phyloP scores from a whole-genome alignment of 2,113 vertebrate species.

The Ariopsis seemanni region DNA sequence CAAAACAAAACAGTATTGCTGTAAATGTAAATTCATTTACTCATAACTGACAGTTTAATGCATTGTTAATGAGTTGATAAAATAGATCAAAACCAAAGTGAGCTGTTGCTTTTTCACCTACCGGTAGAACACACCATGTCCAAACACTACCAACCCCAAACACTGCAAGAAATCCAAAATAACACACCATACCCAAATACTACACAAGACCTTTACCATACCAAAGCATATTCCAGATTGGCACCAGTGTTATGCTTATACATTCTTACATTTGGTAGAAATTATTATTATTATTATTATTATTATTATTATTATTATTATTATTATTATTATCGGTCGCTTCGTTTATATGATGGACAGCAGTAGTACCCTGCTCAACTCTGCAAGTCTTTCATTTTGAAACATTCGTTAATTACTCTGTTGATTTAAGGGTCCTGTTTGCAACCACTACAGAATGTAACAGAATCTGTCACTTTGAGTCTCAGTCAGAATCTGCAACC shows the following conservation, averaged over 20 bases:
- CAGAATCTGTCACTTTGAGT: slow-evolving; percentile 12
- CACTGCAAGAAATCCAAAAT: background rate
- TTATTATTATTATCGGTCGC: background rate
- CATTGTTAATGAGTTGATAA: background rate
- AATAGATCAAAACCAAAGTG: background rate
- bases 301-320: background rate
- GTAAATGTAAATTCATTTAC: background rate
- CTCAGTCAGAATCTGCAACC: background rate
- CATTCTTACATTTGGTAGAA: background rate
- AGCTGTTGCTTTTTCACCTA: background rate
- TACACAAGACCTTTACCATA: background rate
- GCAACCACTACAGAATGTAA: background rate
- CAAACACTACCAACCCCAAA: background rate
- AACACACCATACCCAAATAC: background rate
- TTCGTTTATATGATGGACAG: background rate
- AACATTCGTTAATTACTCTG: background rate
- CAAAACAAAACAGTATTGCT: background rate
- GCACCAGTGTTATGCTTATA: background rate
- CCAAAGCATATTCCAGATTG: background rate
- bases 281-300: background rate
- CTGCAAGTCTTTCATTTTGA: background rate
- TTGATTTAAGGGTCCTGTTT: background rate
- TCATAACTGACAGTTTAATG: background rate
- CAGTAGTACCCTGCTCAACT: background rate
- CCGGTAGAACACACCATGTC: too few species aligned